A percentile compares a stretch with the other conserved stretches of the same genome.
These are phyloP conservation scores for Noctilio leporinus DNA, from an alignment of 2,113 vertebrate species.

Conservation along the genomic window DNA sequence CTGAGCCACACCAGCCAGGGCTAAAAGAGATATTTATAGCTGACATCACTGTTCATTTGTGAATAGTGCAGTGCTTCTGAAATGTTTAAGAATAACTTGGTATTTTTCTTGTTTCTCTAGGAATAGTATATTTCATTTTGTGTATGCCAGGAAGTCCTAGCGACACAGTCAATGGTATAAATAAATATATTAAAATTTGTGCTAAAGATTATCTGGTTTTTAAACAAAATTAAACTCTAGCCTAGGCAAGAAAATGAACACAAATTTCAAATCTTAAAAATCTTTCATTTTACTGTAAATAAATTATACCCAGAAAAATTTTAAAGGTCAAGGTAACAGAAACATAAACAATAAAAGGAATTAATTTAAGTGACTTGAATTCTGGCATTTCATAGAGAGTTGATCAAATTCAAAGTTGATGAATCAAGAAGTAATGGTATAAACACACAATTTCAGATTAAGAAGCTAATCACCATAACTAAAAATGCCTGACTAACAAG, in stretches of 20 bases:
- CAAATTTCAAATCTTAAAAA: not conserved
- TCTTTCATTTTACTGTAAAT: not conserved
- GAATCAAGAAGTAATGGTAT: not conserved
- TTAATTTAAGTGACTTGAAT: not conserved
- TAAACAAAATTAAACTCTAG: not conserved
- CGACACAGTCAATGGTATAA: not conserved
- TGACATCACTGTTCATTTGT: not conserved
- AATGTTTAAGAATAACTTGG: not conserved
- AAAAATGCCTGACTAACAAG: not conserved
- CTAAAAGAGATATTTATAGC: not conserved
- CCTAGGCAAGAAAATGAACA: not conserved
- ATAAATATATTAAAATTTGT: not conserved
- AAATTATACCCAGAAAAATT: not conserved
- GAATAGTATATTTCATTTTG: not conserved
- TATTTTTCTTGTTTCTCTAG: slow-evolving; percentile 7
- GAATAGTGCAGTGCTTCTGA: not conserved
- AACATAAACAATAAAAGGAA: not conserved
- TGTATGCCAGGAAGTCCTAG: not conserved
- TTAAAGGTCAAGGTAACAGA: not conserved
- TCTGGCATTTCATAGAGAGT: not conserved
- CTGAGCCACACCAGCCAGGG: no score
- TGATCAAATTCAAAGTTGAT: not conserved
- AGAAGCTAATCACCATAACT: not conserved
- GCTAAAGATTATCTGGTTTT: not conserved
- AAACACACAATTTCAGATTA: not conserved